A percentile compares a stretch with the other conserved stretches of the same genome.
phyloP scores from a whole-genome alignment of 2,797 vertebrate species.

The Gouania willdenowi region DNA sequence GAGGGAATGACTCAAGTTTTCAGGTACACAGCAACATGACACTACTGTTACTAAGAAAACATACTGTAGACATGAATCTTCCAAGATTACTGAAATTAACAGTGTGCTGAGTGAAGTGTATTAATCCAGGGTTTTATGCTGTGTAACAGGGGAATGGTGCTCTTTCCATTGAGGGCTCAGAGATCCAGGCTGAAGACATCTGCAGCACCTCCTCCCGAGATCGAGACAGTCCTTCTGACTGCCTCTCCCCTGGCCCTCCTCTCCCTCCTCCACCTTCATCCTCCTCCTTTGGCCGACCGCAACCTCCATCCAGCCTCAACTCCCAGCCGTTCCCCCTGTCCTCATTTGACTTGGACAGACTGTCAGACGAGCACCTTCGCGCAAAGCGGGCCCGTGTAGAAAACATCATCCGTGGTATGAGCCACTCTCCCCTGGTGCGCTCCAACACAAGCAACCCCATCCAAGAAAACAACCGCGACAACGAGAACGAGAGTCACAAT shows the following conservation, averaged over 20 bases:
- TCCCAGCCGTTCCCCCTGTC: constrained; percentile 69
- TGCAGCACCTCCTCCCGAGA: constrained; percentile 94
- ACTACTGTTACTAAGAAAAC: too few species aligned
- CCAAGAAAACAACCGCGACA: constrained; percentile 53
- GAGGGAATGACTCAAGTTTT: constrained; percentile 92
- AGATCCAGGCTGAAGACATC: constrained; percentile 94
- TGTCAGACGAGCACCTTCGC: constrained; percentile 95
- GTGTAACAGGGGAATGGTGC: constrained; percentile 83
- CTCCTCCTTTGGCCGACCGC: constrained; percentile 71
- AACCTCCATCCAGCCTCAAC: constrained; percentile 27
- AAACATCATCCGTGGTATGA: constrained; percentile 99
- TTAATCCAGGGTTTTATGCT: too few species aligned
- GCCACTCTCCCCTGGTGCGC: constrained; percentile 87
- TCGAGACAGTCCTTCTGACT: constrained; percentile 92
- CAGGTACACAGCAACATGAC: constrained; percentile 67
- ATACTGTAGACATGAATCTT: too few species aligned
- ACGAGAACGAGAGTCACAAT: constrained; percentile 28
- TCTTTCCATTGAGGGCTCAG: constrained; percentile 94
- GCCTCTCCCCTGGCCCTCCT: constrained; percentile 86
- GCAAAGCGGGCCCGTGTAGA: constrained; percentile 97
- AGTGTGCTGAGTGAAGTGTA: too few species aligned
- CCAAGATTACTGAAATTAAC: too few species aligned
- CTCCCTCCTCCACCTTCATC: constrained; percentile 65
- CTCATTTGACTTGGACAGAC: constrained; percentile 93
- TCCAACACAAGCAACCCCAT: constrained; percentile 74